These are phyloP conservation scores for Orcinus orca DNA, from an alignment of 2,113 vertebrate species.

Conservation along the genomic window DNA sequence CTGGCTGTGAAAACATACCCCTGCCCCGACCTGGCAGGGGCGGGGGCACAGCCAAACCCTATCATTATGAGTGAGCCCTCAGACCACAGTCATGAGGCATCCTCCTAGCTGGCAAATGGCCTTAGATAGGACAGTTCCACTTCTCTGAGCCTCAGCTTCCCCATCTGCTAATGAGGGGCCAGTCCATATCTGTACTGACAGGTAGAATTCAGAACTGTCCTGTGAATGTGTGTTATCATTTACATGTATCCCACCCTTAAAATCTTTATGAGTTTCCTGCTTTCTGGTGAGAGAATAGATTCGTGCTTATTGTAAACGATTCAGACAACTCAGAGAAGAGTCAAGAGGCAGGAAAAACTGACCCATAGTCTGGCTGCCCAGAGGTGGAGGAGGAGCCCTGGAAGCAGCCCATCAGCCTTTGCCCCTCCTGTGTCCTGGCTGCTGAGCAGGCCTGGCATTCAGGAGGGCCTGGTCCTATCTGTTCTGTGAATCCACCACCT, in stretches of 20 bases:
- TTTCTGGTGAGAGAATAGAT: neutral
- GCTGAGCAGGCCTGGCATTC: neutral
- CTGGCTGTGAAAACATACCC: neutral
- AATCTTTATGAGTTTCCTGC: neutral
- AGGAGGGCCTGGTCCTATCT: neutral
- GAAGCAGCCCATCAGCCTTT: neutral
- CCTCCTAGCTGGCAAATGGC: neutral
- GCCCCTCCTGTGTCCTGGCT: neutral
- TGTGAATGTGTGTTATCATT: neutral
- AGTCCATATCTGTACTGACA: neutral
- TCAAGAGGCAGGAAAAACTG: neutral
- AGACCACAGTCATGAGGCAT: neutral
- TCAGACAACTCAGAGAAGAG: neutral
- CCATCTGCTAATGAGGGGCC: neutral
- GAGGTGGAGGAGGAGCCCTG: too few species aligned
- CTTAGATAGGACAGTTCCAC: neutral
- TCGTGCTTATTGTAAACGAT: neutral
- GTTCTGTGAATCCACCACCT: neutral
- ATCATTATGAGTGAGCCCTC: neutral
- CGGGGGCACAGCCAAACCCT: neutral
- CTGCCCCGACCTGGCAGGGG: too few species aligned
- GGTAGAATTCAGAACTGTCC: neutral
- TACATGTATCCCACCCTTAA: neutral
- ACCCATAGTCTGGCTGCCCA: too few species aligned
- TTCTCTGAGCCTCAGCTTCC: neutral